phyloP scores from a whole-genome alignment of 2,888 invertebrate species.

The Physocephala rufipes region DNA sequence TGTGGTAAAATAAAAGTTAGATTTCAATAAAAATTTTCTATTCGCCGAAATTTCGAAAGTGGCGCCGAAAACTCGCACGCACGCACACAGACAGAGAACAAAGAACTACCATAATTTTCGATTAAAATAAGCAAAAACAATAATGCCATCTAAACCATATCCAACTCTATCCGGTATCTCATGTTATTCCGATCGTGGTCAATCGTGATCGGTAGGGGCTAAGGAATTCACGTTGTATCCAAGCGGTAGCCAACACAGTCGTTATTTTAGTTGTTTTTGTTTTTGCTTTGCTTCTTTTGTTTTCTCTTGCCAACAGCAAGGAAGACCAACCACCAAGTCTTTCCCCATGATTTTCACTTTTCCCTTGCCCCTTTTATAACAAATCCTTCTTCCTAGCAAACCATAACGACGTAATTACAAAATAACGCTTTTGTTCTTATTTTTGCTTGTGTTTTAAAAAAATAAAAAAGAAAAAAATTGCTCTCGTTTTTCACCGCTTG shows the following conservation, averaged over 20 bases:
- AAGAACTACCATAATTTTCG: background rate
- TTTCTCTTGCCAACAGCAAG: no score
- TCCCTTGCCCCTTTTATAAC: no score
- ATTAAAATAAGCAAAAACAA: background rate
- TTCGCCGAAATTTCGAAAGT: background rate
- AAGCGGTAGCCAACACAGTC: no score
- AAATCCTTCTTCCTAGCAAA: no score
- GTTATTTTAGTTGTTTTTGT: no score
- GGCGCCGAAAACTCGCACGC: no score
- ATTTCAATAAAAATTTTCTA: conserved; percentile 10
- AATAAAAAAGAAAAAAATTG: background rate
- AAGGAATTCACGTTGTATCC: background rate
- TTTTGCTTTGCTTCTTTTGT: no score
- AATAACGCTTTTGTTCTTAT: background rate
- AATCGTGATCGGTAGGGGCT: background rate
- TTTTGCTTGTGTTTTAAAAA: background rate
- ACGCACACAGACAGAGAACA: background rate
- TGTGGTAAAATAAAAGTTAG: background rate
- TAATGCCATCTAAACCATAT: background rate
- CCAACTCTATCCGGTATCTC: background rate
- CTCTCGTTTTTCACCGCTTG: background rate
- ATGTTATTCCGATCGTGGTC: no score
- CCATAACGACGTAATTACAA: background rate
- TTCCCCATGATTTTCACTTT: no score
- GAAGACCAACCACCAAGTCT: no score